A percentile compares a stretch with the other conserved stretches of the same genome.
Evolutionary conservation across 2,797 vertebrate genomes (phyloP).

Genomic region (Periophthalmus magnuspinnatus): DNA sequence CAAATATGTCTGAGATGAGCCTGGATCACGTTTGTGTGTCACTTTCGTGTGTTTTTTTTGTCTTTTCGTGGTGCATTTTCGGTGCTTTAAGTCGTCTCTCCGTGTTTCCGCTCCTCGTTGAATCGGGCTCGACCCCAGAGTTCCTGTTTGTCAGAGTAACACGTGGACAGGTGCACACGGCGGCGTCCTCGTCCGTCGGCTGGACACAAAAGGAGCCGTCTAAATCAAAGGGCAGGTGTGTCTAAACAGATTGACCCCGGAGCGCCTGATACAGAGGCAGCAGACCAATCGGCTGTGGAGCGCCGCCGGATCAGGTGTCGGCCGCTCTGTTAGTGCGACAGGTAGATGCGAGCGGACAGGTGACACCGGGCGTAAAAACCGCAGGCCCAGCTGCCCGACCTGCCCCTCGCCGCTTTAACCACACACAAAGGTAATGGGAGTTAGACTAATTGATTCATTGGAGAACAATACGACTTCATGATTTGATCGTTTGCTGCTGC

Average conservation of each 20-base stretch:
- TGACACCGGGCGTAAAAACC: conserved; percentile 65
- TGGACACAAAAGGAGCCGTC: conserved; percentile 54
- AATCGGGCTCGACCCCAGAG: background rate
- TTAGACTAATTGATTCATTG: conserved; percentile 38
- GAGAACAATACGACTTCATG: conserved; percentile 38
- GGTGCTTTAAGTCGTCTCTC: too few species aligned
- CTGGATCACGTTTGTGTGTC: background rate
- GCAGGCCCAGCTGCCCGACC: conserved; percentile 56
- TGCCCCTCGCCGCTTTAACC: conserved; percentile 22
- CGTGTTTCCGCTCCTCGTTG: background rate
- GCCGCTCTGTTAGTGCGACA: conserved; percentile 42
- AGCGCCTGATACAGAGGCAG: conserved; percentile 57
- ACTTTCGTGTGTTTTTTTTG: too few species aligned
- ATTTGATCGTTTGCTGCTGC: conserved; percentile 29
- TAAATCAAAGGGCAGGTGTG: conserved; percentile 68
- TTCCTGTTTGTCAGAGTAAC: background rate
- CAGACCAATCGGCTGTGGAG: conserved; percentile 57
- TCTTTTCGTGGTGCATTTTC: too few species aligned
- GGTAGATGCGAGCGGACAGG: conserved; percentile 57
- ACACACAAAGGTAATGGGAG: conserved; percentile 19
- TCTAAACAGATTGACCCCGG: conserved; percentile 66
- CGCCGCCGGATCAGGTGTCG: conserved; percentile 54
- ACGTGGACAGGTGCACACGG: conserved; percentile 49
- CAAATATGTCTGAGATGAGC: background rate
- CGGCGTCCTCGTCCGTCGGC: conserved; percentile 36